Evolutionary conservation across 1,140 invertebrate species (phyloP).

Genomic region (Semibalanus balanoides): DNA sequence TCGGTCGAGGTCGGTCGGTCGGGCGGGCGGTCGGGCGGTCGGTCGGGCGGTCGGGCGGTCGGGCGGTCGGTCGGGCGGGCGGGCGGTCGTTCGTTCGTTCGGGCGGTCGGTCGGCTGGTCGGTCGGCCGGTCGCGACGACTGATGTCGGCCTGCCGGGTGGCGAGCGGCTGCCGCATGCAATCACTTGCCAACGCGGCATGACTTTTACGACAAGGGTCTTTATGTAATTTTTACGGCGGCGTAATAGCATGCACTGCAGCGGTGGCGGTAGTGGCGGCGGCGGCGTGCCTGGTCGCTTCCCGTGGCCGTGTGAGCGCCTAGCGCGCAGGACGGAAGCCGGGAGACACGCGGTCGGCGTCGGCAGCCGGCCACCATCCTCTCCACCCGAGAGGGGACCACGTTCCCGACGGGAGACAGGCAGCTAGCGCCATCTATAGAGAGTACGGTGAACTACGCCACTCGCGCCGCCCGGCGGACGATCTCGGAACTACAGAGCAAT

Average conservation of each 20-base stretch:
- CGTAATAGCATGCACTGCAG: not conserved
- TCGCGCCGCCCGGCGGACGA: not conserved
- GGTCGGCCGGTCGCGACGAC: not conserved
- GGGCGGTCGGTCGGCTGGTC: too few relatives aligned
- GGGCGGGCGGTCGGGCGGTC: too few relatives aligned
- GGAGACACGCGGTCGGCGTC: too few relatives aligned
- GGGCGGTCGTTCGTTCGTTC: too few relatives aligned
- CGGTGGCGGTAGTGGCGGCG: too few relatives aligned
- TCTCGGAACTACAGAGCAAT: not conserved
- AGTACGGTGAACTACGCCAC: not conserved
- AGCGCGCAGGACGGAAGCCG: not conserved
- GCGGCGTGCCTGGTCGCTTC: not conserved
- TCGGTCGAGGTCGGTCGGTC: too few relatives aligned
- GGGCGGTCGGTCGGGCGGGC: too few relatives aligned
- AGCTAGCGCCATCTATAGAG: not conserved
- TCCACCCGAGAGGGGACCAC: too few relatives aligned
- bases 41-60: too few relatives aligned
- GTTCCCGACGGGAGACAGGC: not conserved
- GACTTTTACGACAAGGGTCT: not conserved
- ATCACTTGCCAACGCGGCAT: not conserved
- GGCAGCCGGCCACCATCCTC: too few relatives aligned
- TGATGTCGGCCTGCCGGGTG: too few relatives aligned
- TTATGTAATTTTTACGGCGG: not conserved
- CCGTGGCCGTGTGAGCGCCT: too few relatives aligned
- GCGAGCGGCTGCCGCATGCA: not conserved